phyloP scores from a whole-genome alignment of 2,888 invertebrate species.

The Dendrolimus pini region DNA sequence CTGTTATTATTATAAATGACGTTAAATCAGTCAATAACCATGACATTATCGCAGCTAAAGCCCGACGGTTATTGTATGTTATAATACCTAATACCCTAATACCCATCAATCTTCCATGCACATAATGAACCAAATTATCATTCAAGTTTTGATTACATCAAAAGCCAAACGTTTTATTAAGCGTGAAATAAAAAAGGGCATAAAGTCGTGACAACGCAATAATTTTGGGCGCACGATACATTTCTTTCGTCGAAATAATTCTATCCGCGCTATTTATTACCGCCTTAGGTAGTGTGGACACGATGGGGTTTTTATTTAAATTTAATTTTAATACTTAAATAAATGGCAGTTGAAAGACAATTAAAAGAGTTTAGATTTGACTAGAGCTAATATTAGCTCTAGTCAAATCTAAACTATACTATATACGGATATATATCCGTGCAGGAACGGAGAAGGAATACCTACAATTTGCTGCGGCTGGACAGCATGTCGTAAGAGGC shows the following conservation, averaged over 20 bases:
- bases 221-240: constrained; percentile 35
- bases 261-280: constrained; percentile 25
- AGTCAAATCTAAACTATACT: no score
- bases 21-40: no score
- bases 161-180: constrained; percentile 17
- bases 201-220: constrained; percentile 29
- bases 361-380: no score
- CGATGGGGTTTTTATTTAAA: not conserved
- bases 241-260: constrained; percentile 35
- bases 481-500: no score
- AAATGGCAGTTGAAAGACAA: not conserved
- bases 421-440: no score
- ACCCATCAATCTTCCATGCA: not conserved
- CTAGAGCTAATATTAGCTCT: no score
- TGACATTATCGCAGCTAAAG: no score
- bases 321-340: constrained; percentile 10
- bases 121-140: constrained; percentile 2
- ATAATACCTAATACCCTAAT: not conserved
- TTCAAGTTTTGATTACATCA: constrained; percentile 12
- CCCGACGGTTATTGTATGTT: no score
- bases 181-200: constrained; percentile 18
- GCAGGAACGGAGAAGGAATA: no score
- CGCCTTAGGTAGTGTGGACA: constrained; percentile 8
- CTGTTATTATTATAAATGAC: no score
- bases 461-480: no score